phyloP scores from a whole-genome alignment of 2,888 invertebrate genomes.

The Julus scanicus region DNA sequence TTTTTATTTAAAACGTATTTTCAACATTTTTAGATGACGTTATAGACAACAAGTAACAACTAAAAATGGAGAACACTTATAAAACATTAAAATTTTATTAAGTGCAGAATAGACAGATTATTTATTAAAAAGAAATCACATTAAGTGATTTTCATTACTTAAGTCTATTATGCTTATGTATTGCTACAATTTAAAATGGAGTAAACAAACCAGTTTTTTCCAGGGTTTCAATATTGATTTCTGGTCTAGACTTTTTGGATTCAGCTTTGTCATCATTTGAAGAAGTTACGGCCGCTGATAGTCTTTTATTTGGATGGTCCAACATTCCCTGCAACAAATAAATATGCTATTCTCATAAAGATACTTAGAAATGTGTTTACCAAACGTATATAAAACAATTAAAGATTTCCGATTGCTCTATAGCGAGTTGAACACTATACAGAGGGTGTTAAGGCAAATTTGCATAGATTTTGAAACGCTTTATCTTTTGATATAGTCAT shows the following conservation, averaged over 20 bases:
- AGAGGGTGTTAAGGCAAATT: too few relatives aligned
- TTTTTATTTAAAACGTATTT: neutral
- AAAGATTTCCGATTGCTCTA: too few relatives aligned
- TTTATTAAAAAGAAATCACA: neutral
- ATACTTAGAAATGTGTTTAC: too few relatives aligned
- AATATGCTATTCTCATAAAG: too few relatives aligned
- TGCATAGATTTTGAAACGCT: too few relatives aligned
- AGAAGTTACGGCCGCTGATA: neutral
- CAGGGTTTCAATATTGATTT: neutral
- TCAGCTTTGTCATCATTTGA: conserved; percentile 31
- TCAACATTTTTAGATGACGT: neutral
- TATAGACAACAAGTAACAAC: neutral
- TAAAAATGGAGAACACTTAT: neutral
- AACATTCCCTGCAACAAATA: conserved; percentile 21
- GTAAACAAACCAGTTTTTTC: conserved; percentile 50
- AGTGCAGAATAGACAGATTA: neutral
- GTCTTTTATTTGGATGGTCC: conserved; percentile 41
- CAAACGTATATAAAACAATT: too few relatives aligned
- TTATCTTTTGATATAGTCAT: too few relatives aligned
- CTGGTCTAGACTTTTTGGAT: conserved; percentile 16
- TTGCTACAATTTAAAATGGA: conserved; percentile 32
- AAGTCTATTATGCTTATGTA: neutral
- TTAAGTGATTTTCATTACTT: neutral
- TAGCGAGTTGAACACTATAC: too few relatives aligned
- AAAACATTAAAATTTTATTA: neutral